phyloP scores from a whole-genome alignment of 2,113 vertebrate genomes.

The Mormyrus iriodes region DNA sequence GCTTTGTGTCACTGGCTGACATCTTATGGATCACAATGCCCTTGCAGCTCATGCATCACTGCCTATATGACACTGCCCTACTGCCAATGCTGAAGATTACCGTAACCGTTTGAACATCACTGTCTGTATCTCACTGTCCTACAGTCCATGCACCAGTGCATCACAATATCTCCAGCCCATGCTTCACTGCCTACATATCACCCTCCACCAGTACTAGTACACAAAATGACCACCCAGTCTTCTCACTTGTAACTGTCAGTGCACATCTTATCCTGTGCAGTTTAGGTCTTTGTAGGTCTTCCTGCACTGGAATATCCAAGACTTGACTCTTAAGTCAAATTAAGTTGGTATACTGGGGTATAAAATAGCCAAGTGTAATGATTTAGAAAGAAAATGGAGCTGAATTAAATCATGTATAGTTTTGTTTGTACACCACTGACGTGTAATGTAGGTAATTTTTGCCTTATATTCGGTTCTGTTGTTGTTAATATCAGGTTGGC shows the following conservation, averaged over 20 bases:
- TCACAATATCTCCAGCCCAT: background rate
- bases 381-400: background rate
- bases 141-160: background rate
- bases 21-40: background rate
- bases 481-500: background rate
- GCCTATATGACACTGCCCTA: background rate
- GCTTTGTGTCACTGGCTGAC: background rate
- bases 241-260: background rate
- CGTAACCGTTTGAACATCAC: background rate
- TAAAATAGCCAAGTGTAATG: background rate
- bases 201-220: background rate
- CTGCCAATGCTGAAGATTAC: background rate
- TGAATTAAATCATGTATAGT: background rate
- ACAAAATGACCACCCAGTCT: constrained; percentile 2
- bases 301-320: background rate
- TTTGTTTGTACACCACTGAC: background rate
- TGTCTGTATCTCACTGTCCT: background rate
- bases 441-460: background rate
- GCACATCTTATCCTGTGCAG: background rate
- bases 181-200: background rate
- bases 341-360: background rate
- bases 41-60: constrained; percentile 10
- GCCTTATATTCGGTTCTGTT: background rate
- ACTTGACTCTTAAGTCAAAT: background rate
- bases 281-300: background rate